Evolutionary conservation across 2,888 invertebrate genomes (phyloP), one percentile per base, ranked within the genome.

Genomic region (Drosophila rellima): DNA sequence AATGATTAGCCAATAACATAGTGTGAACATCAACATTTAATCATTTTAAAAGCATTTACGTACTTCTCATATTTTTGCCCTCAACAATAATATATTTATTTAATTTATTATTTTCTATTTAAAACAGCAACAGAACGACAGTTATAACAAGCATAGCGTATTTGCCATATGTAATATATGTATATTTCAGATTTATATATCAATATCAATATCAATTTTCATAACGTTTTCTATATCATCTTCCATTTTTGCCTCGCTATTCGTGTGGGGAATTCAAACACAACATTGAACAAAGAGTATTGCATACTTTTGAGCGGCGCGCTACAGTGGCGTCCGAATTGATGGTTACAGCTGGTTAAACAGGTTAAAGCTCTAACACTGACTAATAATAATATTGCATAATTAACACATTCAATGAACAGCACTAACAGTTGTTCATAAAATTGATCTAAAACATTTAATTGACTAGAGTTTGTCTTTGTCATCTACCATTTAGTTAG

Each of bases 391-490:
- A 60, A 56, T 67, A 64, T 74, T 68, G 61, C 62, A 69, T 65
- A 63, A 33, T 67, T 71, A 78, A 78, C 73, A 78, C 77, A 80
- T 65, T 78, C 47, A 78, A 68, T 70, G 70, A 85, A 88, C 71
- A 82, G 71, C 86, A 78, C 86, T 85, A 84, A 88, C 83, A 74
- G 59, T 83, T 72, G 76, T 80, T 70, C 88, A 72, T 83, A 88
- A 88, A 88, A 81, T 76, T 78, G 78, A 87, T 87, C 87, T 86
- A 88, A 86, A 88, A 88, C 84, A 81, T 84, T 86, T 86, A 86
- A 86, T 86, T 86, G 85, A 86, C 85, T 71, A 83, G 65, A 76
- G 70, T 88, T 63, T 29, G 66, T 78, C 74, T 67, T 66, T 70
- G 66, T 71, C 74, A 67, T 74, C 86, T 88, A 80, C 77, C 60